A percentile compares a stretch with the other conserved stretches of the same genome.
Evolutionary conservation across 2,888 invertebrate species (phyloP).

Genomic region (Pogonocherus hispidulus): DNA sequence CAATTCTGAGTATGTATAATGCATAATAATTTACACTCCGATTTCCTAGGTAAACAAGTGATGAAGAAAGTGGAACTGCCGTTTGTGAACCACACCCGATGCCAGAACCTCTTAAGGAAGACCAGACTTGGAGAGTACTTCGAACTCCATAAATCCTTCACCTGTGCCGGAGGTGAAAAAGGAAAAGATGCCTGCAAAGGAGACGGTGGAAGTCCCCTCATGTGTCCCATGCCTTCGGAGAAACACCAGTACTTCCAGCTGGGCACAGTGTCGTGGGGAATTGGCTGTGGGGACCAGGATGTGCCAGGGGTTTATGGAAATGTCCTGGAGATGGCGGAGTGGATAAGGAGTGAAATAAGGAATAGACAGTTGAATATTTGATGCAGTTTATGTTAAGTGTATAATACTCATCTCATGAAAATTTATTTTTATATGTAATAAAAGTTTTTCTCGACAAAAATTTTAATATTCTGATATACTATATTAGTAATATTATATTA

Average conservation of each 20-base stretch:
- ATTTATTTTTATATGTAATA: too few species aligned
- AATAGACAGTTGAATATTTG: conserved; percentile 28
- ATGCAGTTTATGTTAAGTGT: too few species aligned
- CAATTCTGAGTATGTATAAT: too few species aligned
- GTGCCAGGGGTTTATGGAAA: conserved; percentile 87
- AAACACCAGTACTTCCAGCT: conserved; percentile 77
- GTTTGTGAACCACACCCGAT: conserved; percentile 74
- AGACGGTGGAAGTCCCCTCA: conserved; percentile 56
- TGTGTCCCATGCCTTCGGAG: conserved; percentile 58
- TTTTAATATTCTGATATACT: too few species aligned
- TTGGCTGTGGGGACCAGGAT: conserved; percentile 81
- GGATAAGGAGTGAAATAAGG: conserved; percentile 74
- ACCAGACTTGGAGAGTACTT: conserved; percentile 79
- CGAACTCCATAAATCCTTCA: conserved; percentile 77
- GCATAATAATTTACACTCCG: conserved; percentile 4
- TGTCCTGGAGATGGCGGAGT: conserved; percentile 76
- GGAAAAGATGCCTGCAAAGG: conserved; percentile 80
- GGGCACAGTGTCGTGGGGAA: conserved; percentile 92
- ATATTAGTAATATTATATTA: too few species aligned
- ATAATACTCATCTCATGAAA: too few species aligned
- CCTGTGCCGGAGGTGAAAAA: conserved; percentile 84
- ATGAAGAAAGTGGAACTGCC: conserved; percentile 81
- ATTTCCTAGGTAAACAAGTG: conserved; percentile 27
- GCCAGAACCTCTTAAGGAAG: conserved; percentile 73
- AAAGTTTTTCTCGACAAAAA: too few species aligned